Evolutionary conservation across 2,113 vertebrate genomes (phyloP).

Genomic region (Camelus bactrianus): DNA sequence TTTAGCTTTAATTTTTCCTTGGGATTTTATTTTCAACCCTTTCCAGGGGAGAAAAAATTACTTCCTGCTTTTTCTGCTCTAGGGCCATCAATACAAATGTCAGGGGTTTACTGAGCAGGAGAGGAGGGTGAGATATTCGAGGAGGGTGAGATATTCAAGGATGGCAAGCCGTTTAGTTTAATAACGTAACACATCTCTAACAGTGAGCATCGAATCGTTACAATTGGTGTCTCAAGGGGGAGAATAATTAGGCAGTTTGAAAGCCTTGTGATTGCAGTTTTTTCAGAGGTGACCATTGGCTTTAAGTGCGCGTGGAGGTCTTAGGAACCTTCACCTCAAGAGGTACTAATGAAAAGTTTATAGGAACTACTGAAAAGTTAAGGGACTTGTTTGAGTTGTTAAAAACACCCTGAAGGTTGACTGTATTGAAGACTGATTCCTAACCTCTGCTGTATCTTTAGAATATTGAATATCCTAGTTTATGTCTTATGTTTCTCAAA

Average conservation of each 20-base stretch:
- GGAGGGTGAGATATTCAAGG: constrained; percentile 43
- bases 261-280: constrained; percentile 32
- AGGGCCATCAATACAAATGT: constrained; percentile 36
- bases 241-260: constrained; percentile 57
- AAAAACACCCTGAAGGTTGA: not conserved
- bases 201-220: not conserved
- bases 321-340: not conserved
- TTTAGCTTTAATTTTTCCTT: constrained; percentile 46
- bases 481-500: constrained; percentile 2
- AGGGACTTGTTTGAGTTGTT: not conserved
- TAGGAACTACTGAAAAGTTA: constrained; percentile 21
- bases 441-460: not conserved
- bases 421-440: not conserved
- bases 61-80: not conserved
- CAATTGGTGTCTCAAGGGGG: not conserved
- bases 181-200: not conserved
- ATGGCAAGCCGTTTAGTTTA: not conserved
- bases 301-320: not conserved
- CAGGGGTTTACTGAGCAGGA: constrained; percentile 46
- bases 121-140: constrained; percentile 38
- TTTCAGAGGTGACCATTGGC: constrained; percentile 35
- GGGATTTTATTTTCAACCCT: constrained; percentile 34
- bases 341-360: constrained; percentile 22
- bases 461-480: not conserved
- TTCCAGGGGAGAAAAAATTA: not conserved